Conservation (phyloP, 2,888 invertebrate genomes). For the Ectemnius continuus region DNA sequence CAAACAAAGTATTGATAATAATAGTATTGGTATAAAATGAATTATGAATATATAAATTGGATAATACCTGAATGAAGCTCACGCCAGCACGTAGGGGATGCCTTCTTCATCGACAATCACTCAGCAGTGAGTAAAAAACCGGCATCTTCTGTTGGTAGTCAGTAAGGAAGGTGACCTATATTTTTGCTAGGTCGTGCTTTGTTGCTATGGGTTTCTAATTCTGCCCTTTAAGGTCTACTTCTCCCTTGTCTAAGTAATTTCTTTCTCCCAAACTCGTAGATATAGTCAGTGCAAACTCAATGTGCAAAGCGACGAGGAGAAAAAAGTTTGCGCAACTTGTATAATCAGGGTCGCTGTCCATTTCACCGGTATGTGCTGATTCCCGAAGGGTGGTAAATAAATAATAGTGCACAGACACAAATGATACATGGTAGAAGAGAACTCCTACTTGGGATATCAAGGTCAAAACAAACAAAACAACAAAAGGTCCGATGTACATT, state of each 20-base stretch:
- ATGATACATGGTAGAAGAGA: constrained; percentile 42
- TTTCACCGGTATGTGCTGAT: constrained; percentile 51
- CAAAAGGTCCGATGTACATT: constrained; percentile 9
- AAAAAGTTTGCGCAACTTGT: constrained; percentile 47
- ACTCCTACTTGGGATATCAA: constrained; percentile 41
- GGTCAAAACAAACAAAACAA: constrained; percentile 35
- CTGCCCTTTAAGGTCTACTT: constrained; percentile 66
- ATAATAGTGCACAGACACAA: constrained; percentile 51
- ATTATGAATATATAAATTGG: constrained; percentile 81
- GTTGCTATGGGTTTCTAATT: constrained; percentile 76
- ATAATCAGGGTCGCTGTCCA: constrained; percentile 55
- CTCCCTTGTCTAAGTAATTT: constrained; percentile 55
- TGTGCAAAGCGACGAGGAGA: constrained; percentile 59
- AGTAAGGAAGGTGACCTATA: constrained; percentile 78
- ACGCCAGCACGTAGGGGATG: constrained; percentile 78
- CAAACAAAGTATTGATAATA: constrained; percentile 60
- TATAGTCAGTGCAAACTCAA: constrained; percentile 57
- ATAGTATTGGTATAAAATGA: constrained; percentile 76
- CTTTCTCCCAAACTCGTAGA: constrained; percentile 56
- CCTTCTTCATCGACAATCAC: constrained; percentile 78
- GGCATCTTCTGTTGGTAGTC: constrained; percentile 78
- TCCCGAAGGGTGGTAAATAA: constrained; percentile 46
- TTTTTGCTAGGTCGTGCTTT: constrained; percentile 76
- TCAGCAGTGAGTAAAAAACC: constrained; percentile 77
- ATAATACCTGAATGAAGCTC: constrained; percentile 81